Percentiles rank a stretch among this genome's conserved stretches.
Conservation (phyloP, 2,113 vertebrate species). For the Lates calcarifer region DNA sequence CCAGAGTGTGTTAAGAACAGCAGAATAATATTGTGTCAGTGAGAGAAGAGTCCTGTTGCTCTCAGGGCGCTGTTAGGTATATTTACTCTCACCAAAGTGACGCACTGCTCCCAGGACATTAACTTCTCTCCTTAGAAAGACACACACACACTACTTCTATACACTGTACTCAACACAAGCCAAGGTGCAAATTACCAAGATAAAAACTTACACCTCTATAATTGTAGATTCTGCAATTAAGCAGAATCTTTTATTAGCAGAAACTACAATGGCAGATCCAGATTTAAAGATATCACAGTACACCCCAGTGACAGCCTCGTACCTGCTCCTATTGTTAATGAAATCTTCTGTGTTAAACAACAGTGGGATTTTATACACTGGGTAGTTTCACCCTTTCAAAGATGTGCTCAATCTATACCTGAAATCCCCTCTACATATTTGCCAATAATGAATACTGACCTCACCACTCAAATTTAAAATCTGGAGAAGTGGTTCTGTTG, state of each 20-base stretch:
- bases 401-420: no score
- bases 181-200: neutral
- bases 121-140: constrained; percentile 42
- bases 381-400: no score
- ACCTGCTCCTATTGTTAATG: no score
- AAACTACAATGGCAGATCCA: neutral
- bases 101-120: constrained; percentile 65
- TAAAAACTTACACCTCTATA: neutral
- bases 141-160: constrained; percentile 1
- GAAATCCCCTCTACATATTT: no score
- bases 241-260: neutral
- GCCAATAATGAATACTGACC: no score
- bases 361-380: no score
- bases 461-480: no score
- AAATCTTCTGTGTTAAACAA: no score
- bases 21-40: constrained; percentile 83
- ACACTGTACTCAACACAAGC: neutral
- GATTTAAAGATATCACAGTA: neutral
- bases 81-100: constrained; percentile 80
- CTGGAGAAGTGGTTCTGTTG: no score
- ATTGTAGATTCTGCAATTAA: neutral
- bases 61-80: constrained; percentile 73
- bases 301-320: no score
- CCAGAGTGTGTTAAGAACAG: constrained; percentile 70
- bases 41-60: constrained; percentile 63